Base-by-base conservation (phyloP, 2,888 invertebrate genomes). In the Parapristionchus giblindavisi region DNA sequence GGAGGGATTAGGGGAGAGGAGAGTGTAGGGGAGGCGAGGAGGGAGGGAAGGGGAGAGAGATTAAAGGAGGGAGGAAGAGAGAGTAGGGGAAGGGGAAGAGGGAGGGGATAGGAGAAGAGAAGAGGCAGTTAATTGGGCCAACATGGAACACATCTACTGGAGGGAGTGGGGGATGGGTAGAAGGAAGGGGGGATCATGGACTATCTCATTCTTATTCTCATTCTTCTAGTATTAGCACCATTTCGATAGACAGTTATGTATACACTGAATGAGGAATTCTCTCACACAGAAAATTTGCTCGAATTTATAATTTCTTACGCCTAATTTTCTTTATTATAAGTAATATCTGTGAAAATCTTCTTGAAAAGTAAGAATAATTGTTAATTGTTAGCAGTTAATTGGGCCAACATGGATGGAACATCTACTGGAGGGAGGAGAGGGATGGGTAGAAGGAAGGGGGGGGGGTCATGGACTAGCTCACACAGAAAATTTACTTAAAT, bases 141-240 rank as follows among this genome's bases (percentile, higher is more conserved):
- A 54, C n/a, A 54, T 14, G 56, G 27, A 54, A 6, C 14, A 24
- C 8, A n/a, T n/a, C 14, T 32, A 27, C 34, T 3, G 38, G 6
- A 17, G 27, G 34, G 61, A 14, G n/a, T 4, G n/a, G 38, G n/a
- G 17, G 36, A 2, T n/a, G 34, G 52, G 34, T 17, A 54, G 56
- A 6, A 66, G 52, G 34, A 66, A 32, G 51, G 32, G 29, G 17
- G 32, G 66, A 34, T 66, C 34, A 66, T 51, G 32, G 66, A 51
- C 58, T 58, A 14, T 58, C 58, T 8, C 58, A 17, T 24, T 58
- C 58, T 8, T n/a, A 17, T 58, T 17, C 24, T 58, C 27, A 21
- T 24, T 58, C 27, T 8, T 11, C 48, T 48, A 48, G n/a, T n/a
- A n/a, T n/a, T n/a, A n/a, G n/a, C n/a, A n/a, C n/a, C n/a, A n/a